phyloP scores from a whole-genome alignment of 2,113 vertebrate species.

The Mionectes macconnelli region DNA sequence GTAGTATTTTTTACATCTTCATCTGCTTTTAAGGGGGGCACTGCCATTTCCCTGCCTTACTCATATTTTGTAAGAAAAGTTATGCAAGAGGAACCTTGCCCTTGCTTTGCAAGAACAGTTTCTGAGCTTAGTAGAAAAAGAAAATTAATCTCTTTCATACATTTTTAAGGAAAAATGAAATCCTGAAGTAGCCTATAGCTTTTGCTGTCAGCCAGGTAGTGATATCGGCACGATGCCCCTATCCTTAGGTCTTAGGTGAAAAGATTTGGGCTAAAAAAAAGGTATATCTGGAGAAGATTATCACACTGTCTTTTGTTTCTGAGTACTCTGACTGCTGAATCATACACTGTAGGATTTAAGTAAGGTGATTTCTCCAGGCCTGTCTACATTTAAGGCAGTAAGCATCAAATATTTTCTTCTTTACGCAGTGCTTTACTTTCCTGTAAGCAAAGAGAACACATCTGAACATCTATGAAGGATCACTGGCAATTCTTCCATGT shows the following conservation, averaged over 20 bases:
- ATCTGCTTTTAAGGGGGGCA: background rate
- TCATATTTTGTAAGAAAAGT: background rate
- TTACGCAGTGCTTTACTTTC: background rate
- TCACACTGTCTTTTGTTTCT: background rate
- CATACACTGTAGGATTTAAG: background rate
- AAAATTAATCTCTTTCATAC: background rate
- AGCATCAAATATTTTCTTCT: background rate
- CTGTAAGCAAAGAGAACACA: background rate
- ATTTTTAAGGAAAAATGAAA: background rate
- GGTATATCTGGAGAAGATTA: background rate
- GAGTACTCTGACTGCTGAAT: background rate
- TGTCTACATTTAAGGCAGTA: background rate
- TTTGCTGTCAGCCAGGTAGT: background rate
- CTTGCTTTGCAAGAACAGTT: background rate
- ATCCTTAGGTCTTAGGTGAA: background rate
- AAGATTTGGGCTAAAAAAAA: background rate
- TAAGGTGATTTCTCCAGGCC: background rate
- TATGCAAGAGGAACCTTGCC: background rate
- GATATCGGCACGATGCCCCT: background rate
- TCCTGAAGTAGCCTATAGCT: background rate
- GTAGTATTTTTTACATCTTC: background rate
- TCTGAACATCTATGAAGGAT: background rate
- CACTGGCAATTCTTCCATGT: background rate
- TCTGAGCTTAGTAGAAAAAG: background rate
- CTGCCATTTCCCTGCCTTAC: background rate